Conservation (phyloP, 2,888 invertebrate genomes). For the Eupithecia insigniata region DNA sequence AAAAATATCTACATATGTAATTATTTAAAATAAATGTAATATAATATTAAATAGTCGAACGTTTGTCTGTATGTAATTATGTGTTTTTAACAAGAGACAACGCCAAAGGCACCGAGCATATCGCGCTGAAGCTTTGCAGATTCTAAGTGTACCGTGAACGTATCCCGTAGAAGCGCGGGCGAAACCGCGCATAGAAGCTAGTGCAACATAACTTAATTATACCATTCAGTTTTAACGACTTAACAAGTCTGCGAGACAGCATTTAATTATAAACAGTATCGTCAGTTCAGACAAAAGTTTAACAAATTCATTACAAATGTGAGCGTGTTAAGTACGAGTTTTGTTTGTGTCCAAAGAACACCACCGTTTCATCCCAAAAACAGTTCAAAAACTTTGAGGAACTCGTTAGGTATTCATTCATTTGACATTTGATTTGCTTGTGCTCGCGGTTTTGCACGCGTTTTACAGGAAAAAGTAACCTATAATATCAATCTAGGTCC, state of each 20-base stretch:
- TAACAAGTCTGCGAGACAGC: not conserved
- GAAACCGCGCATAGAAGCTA: not conserved
- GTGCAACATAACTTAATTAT: not conserved
- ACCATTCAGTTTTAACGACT: not conserved
- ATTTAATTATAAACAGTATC: not conserved
- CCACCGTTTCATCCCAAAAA: not conserved
- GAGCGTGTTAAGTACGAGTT: not conserved
- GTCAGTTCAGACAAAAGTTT: not conserved
- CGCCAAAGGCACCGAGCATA: not conserved
- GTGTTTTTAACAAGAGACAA: not conserved
- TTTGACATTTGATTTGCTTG: not conserved
- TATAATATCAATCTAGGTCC: not conserved
- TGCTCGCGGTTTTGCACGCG: not conserved
- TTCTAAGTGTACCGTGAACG: no score
- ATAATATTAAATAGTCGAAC: not conserved
- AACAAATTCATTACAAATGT: not conserved
- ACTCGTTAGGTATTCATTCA: not conserved
- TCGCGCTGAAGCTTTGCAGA: no score
- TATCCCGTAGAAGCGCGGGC: not conserved
- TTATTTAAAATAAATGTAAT: no score
- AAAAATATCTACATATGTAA: no score
- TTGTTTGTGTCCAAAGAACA: conserved; percentile 6
- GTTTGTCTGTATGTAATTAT: no score
- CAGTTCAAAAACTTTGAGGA: not conserved
- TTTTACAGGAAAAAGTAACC: not conserved